phyloP scores from a whole-genome alignment of 2,888 invertebrate species.

The Parasteatoda lunata region DNA sequence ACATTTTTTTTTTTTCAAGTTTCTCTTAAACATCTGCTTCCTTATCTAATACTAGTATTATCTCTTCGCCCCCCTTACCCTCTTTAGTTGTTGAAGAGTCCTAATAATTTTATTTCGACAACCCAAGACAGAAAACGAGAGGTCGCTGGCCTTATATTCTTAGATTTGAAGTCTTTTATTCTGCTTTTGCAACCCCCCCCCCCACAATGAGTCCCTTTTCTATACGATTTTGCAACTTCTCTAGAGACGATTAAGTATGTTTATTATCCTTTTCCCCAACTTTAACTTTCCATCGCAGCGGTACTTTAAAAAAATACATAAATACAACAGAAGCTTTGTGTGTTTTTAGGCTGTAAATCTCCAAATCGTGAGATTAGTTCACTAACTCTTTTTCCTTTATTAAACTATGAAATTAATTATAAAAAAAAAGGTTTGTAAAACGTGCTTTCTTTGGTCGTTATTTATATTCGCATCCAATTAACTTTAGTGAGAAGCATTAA shows the following conservation, averaged over 20 bases:
- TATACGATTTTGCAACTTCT: background rate
- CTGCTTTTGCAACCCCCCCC: slow-evolving; percentile 2
- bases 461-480: slow-evolving; percentile 20
- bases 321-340: slow-evolving; percentile 19
- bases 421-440: slow-evolving; percentile 13
- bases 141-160: slow-evolving; percentile 29
- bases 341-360: background rate
- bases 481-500: slow-evolving; percentile 1
- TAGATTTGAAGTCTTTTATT: background rate
- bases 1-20: slow-evolving; percentile 7
- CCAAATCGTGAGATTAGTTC: slow-evolving; percentile 14
- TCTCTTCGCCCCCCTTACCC: slow-evolving; percentile 2
- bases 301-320: too few species aligned
- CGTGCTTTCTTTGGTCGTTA: slow-evolving; percentile 17
- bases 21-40: slow-evolving; percentile 48
- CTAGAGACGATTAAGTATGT: background rate
- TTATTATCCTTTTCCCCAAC: too few species aligned
- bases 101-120: slow-evolving; percentile 44
- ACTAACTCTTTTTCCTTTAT: slow-evolving; percentile 26
- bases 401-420: background rate
- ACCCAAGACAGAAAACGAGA: slow-evolving; percentile 4
- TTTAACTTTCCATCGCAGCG: too few species aligned
- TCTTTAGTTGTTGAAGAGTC: slow-evolving; percentile 5
- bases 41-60: slow-evolving; percentile 16
- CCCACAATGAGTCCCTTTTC: background rate